These are phyloP conservation scores for Tenrec ecaudatus DNA, from an alignment of 2,113 vertebrate species.

Conservation along the genomic window DNA sequence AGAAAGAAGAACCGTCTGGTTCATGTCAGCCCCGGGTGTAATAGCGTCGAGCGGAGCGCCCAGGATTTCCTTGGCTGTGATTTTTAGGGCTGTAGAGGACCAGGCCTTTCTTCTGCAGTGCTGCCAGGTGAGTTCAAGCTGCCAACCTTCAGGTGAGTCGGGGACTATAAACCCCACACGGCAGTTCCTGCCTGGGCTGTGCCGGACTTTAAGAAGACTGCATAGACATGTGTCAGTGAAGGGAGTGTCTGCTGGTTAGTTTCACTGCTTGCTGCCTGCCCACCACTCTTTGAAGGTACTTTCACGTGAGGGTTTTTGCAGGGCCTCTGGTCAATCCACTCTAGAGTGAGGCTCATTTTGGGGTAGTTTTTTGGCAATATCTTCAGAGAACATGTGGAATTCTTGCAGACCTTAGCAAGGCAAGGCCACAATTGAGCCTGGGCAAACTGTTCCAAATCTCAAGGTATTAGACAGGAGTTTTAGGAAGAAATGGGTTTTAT, in stretches of 20 bases:
- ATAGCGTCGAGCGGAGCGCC: not conserved
- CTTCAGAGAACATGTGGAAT: not conserved
- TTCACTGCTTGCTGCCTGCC: not conserved
- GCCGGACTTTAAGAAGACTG: not conserved
- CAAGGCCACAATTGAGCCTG: not conserved
- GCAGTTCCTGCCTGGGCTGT: not conserved
- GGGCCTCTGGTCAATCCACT: not conserved
- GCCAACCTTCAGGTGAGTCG: not conserved
- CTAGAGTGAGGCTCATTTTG: not conserved
- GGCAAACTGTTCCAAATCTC: not conserved
- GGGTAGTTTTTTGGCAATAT: not conserved
- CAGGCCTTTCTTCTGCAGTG: not conserved
- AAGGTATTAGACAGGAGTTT: not conserved
- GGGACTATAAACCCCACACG: not conserved
- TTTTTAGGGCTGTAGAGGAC: not conserved
- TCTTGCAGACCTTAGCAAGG: conserved; percentile 11
- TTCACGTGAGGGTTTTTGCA: not conserved
- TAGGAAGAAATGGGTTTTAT: not conserved
- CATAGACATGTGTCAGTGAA: not conserved
- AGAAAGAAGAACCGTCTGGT: no score
- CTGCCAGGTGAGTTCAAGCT: not conserved
- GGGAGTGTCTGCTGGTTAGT: conserved; percentile 14
- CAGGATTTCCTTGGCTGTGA: not conserved
- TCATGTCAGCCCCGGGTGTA: not conserved
- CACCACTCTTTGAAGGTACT: not conserved